Conservation (phyloP, 2,797 vertebrate genomes). For the Notamacropus eugenii region DNA sequence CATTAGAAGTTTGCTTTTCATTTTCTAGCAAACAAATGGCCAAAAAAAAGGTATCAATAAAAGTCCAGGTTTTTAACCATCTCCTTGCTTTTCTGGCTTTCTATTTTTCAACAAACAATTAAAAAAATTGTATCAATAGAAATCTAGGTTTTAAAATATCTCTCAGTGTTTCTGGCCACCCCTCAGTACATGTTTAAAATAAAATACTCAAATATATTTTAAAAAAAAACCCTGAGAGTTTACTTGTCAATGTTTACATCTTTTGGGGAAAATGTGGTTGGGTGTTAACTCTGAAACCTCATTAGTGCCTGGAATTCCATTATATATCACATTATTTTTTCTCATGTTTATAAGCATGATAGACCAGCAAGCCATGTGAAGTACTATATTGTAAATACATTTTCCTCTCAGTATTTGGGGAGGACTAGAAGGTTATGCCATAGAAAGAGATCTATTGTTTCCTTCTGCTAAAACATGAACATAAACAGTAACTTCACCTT, state of each 20-base stretch:
- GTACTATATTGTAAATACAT: background rate
- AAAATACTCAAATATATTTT: constrained; percentile 25
- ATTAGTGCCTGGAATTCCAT: background rate
- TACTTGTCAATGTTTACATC: background rate
- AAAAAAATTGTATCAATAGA: constrained; percentile 28
- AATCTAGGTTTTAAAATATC: constrained; percentile 16
- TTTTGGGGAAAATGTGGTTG: constrained; percentile 25
- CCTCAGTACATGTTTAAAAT: constrained; percentile 11
- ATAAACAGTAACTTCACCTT: constrained; percentile 30
- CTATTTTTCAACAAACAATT: constrained; percentile 5
- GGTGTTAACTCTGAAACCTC: background rate
- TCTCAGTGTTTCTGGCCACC: background rate
- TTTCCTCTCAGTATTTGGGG: background rate
- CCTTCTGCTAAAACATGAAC: constrained; percentile 10
- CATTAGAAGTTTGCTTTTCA: background rate
- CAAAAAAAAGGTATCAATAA: background rate
- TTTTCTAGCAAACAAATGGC: constrained; percentile 7
- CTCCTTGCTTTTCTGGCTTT: constrained; percentile 9
- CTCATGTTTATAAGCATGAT: background rate
- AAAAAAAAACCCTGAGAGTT: background rate
- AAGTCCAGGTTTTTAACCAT: background rate
- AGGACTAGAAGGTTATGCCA: background rate
- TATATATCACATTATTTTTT: constrained; percentile 7
- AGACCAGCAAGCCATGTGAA: background rate
- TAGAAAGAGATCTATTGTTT: constrained; percentile 35